A percentile compares a stretch with the other conserved stretches of the same genome.
Conservation (phyloP, 2,888 invertebrate species). For the Slavum lentiscoides region DNA sequence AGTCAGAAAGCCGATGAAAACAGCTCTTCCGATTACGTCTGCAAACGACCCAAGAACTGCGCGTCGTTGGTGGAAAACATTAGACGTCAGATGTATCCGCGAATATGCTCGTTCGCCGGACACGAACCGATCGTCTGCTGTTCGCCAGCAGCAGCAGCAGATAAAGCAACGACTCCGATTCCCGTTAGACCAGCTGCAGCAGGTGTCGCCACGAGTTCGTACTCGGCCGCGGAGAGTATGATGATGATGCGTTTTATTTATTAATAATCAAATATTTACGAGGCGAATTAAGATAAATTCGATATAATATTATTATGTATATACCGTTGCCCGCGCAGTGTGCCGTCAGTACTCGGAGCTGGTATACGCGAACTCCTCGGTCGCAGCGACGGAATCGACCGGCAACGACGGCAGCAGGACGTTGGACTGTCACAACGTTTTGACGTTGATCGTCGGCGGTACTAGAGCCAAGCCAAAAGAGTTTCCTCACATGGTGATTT, state of each 20-base stretch:
- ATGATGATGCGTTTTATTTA: constrained; percentile 1
- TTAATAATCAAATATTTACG: no score
- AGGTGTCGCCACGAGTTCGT: background rate
- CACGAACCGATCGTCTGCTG: constrained; percentile 50
- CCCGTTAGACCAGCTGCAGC: no score
- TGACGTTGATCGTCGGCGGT: constrained; percentile 21
- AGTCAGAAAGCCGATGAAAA: background rate
- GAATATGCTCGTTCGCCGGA: constrained; percentile 38
- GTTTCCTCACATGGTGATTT: constrained; percentile 50
- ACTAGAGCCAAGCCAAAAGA: constrained; percentile 12
- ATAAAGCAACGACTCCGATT: no score
- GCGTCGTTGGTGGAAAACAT: constrained; percentile 32
- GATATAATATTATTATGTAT: no score
- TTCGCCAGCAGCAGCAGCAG: background rate
- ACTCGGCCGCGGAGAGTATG: constrained; percentile 25
- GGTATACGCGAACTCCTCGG: background rate
- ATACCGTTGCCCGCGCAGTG: background rate
- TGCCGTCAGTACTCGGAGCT: constrained; percentile 24
- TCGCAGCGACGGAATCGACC: background rate
- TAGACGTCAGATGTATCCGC: constrained; percentile 24
- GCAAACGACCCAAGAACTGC: constrained; percentile 27
- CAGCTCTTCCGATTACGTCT: background rate
- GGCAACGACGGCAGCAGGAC: background rate
- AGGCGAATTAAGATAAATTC: no score
- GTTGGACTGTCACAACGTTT: background rate